Conservation (phyloP, 2,797 vertebrate species). For the Enteromius argenteus region DNA sequence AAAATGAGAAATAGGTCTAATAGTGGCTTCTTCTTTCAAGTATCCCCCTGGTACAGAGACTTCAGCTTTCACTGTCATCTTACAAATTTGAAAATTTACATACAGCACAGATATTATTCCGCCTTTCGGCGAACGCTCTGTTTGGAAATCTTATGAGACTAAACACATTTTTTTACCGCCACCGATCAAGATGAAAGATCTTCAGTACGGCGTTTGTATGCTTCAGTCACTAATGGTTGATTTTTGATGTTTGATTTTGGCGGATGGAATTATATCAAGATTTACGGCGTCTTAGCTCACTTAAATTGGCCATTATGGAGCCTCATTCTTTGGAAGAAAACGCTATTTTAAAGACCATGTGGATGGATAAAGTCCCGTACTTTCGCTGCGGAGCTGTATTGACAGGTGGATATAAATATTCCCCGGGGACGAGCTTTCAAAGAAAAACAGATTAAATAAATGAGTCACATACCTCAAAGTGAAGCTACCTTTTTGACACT, state of each 20-base stretch:
- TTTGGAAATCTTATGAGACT: slow-evolving; percentile 33
- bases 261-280: slow-evolving; percentile 22
- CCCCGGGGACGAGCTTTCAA: slow-evolving; percentile 63
- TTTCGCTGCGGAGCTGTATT: slow-evolving; percentile 54
- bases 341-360: slow-evolving; percentile 45
- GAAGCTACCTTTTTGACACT: slow-evolving; percentile 64
- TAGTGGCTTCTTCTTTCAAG: slow-evolving; percentile 64
- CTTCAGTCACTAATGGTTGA: slow-evolving; percentile 16
- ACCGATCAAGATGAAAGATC: slow-evolving; percentile 20
- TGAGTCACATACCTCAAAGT: slow-evolving; percentile 65
- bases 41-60: slow-evolving; percentile 59
- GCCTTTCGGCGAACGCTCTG: not conserved
- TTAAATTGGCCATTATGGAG: slow-evolving; percentile 37
- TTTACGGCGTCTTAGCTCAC: slow-evolving; percentile 7
- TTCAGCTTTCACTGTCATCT: slow-evolving; percentile 62
- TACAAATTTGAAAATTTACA: slow-evolving; percentile 65
- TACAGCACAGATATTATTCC: slow-evolving; percentile 42
- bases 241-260: slow-evolving; percentile 37
- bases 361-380: slow-evolving; percentile 37
- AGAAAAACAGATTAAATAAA: slow-evolving; percentile 69
- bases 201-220: slow-evolving; percentile 6
- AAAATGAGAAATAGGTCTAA: slow-evolving; percentile 54
- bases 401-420: slow-evolving; percentile 69
- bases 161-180: slow-evolving; percentile 13
- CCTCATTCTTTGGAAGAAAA: slow-evolving; percentile 26